Percentiles rank a stretch among this genome's conserved stretches.
Evolutionary conservation across 1,140 invertebrate species (phyloP).

Genomic region (Drosophila equinoxialis): DNA sequence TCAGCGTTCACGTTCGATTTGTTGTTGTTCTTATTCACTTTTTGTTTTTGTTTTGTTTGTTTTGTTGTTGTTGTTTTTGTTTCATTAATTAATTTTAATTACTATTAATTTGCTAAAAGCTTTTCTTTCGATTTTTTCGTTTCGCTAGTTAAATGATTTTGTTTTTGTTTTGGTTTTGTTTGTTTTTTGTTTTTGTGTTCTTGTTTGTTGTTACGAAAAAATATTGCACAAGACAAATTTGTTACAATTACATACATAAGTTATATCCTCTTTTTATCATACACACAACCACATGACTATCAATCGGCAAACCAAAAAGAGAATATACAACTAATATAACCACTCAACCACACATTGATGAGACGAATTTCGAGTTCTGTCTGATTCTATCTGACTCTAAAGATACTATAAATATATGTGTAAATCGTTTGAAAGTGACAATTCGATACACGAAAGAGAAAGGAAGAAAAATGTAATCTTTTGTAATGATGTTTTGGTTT

Average conservation of each 20-base stretch:
- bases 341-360: not conserved
- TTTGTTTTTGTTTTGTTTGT: not conserved
- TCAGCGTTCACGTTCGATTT: conserved; percentile 57
- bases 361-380: not conserved
- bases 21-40: conserved; percentile 23
- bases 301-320: conserved; percentile 61
- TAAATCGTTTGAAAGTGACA: not conserved
- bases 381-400: not conserved
- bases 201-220: conserved; percentile 40
- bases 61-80: not conserved
- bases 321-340: not conserved
- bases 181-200: conserved; percentile 30
- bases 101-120: conserved; percentile 27
- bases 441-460: no score
- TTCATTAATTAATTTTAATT: conserved; percentile 40
- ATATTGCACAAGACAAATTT: conserved; percentile 54
- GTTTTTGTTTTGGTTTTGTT: conserved; percentile 16
- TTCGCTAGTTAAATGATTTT: conserved; percentile 30
- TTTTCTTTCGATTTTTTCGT: conserved; percentile 22
- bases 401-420: not conserved
- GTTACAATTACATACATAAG: conserved; percentile 33
- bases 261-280: conserved; percentile 39
- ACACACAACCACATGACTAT: conserved; percentile 70
- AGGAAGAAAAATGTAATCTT: not conserved
- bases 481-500: conserved; percentile 30